Evolutionary conservation across 2,797 vertebrate genomes (phyloP).

Genomic region (Aplochiton taeniatus): DNA sequence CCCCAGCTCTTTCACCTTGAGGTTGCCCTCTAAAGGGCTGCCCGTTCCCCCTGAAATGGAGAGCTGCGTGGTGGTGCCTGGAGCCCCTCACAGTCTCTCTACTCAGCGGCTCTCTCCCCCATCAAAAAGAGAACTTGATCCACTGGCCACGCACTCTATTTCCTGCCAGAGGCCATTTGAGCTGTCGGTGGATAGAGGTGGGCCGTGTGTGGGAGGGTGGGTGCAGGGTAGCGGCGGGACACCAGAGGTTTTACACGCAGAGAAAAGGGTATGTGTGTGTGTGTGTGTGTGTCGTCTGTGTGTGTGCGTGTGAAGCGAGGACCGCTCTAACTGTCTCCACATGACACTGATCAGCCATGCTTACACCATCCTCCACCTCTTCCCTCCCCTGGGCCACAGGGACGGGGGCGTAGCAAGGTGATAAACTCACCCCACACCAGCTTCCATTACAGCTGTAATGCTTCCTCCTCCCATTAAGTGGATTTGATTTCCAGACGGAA

Average conservation of each 20-base stretch:
- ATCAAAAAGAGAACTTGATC: conserved; percentile 69
- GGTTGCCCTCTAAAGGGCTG: conserved; percentile 47
- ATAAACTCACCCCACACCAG: conserved; percentile 67
- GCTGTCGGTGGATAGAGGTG: conserved; percentile 1
- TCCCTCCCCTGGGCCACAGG: background rate
- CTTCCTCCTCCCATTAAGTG: conserved; percentile 74
- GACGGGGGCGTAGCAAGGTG: conserved; percentile 49
- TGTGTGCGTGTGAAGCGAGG: background rate
- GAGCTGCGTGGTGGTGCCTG: conserved; percentile 62
- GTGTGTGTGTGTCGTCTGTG: conserved; percentile 3
- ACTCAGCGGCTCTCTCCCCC: conserved; percentile 52
- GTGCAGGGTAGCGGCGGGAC: too few relatives aligned
- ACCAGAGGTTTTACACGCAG: too few relatives aligned
- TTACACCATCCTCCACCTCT: background rate
- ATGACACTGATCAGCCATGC: conserved; percentile 2
- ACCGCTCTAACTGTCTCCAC: background rate
- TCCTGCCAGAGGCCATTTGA: conserved; percentile 37
- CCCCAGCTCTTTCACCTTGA: conserved; percentile 57
- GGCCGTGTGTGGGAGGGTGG: background rate
- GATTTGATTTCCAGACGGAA: conserved; percentile 72
- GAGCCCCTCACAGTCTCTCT: conserved; percentile 43
- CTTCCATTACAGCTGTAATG: conserved; percentile 68
- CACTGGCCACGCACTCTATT: conserved; percentile 45
- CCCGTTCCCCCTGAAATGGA: conserved; percentile 64
- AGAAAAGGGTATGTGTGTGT: background rate